Conservation (phyloP, 2,113 vertebrate genomes). For the Macquaria ambigua region DNA sequence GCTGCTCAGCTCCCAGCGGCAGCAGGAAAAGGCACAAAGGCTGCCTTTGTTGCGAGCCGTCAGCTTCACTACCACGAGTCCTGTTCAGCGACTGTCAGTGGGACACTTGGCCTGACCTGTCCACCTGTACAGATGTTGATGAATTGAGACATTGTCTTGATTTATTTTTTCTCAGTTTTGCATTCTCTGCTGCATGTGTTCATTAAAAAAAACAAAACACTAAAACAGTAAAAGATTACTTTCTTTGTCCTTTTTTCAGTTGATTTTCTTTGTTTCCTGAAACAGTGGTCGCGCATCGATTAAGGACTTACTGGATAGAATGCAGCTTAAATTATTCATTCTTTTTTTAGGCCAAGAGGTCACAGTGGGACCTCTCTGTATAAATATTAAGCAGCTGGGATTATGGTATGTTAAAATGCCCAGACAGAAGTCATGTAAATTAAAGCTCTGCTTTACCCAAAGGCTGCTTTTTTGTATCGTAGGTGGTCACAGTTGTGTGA, state of each 20-base stretch:
- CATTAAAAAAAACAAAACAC: slow-evolving; percentile 8
- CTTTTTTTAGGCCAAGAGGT: slow-evolving; percentile 32
- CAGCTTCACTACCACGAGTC: slow-evolving; percentile 40
- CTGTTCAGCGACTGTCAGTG: slow-evolving; percentile 49
- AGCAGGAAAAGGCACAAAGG: slow-evolving; percentile 69
- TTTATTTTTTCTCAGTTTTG: neutral
- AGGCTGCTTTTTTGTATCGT: slow-evolving; percentile 43
- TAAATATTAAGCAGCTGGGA: slow-evolving; percentile 62
- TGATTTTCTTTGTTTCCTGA: slow-evolving; percentile 47
- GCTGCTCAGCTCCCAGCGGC: slow-evolving; percentile 64
- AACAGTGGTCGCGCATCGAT: slow-evolving; percentile 29
- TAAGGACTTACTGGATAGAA: slow-evolving; percentile 9
- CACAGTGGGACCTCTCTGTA: slow-evolving; percentile 44
- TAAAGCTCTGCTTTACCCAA: slow-evolving; percentile 45
- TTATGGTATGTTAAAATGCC: slow-evolving; percentile 51
- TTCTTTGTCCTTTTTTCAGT: slow-evolving; percentile 39
- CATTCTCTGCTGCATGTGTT: slow-evolving; percentile 28
- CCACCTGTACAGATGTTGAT: slow-evolving; percentile 74
- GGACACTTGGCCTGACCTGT: slow-evolving; percentile 52
- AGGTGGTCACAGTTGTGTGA: slow-evolving; percentile 67
- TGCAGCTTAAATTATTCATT: slow-evolving; percentile 44
- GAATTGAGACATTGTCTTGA: slow-evolving; percentile 63
- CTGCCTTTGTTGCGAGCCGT: slow-evolving; percentile 68
- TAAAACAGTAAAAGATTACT: neutral
- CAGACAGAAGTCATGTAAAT: slow-evolving; percentile 50